Base-by-base conservation (phyloP, 2,113 vertebrate genomes). In the Brienomyrus brachyistius region DNA sequence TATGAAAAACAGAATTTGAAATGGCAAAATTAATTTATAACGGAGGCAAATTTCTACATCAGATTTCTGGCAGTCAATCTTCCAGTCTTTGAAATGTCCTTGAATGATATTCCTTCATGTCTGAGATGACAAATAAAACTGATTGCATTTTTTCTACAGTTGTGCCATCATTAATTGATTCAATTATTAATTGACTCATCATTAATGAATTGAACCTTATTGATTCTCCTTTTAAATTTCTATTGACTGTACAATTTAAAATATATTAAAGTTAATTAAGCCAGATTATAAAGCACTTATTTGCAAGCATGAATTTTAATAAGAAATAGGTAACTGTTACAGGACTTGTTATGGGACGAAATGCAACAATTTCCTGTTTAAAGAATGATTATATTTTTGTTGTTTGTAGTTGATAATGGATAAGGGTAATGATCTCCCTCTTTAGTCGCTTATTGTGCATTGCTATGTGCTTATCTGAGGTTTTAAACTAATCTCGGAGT, bases 401-500 rank as follows among this genome's bases (percentile, higher is more conserved):
- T 23, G 70, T 77, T 88, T 74, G 70, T 47, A 77, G 47, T 17
- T 40, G 54, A 80, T 8, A 48, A 88, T 6, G 45, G 27, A 27
- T 23, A 83, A 2, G 80, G 80, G 15, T 23, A 35, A 9, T 21
- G 43, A n/a, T 85, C 43, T 23, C 3, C 43, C 43, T 50, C 45
- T 27, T 86, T 77, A 66, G 11, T 77, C 59, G n/a, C 47, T 62
- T 80, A 19, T 77, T 80, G 70, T 80, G 56, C 10, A 59, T 27
- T 83, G 82, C 52, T 17, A n/a, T 82, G 51, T 89, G 4, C 77
- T 84, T 59, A 59, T 59, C 15, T 31, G 19, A 48, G 52, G 43
- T 74, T 84, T 89, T 56, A 84, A 85, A 89, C 31, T 89, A 80
- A 52, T 48, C 77, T 84, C 52, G 1, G 77, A 48, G 50, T 84